Base-by-base conservation (phyloP, 2,113 vertebrate species). In the Ceratotherium simum region DNA sequence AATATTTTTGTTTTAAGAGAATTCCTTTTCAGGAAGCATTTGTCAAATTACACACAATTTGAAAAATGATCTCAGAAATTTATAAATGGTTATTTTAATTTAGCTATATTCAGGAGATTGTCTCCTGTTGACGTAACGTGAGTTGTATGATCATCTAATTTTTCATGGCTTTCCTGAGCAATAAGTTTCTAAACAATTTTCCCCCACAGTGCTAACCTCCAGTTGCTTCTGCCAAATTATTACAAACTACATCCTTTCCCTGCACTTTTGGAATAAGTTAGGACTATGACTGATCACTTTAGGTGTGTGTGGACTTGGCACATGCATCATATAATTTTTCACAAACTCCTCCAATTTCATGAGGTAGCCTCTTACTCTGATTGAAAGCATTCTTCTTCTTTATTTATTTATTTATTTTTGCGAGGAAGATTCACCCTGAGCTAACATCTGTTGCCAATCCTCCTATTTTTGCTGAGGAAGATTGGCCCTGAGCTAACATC, bases 81-180 rank as follows among this genome's bases (percentile, higher is more conserved):
- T 42, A 51, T 48, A 56, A 84, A 23, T 75, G 76, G 56, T 72
- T 70, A 17, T 81, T 95, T 90, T 67, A 90, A 92, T 90, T 95
- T 90, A 90, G n/a, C 18, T 56, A 75, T 18, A 31, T 90, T 85
- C 78, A 86, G 31, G 31, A 91, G 10, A 76, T 36, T 58, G 70
- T 75, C 58, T 81, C 18, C 12, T 79, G 16, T 75, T 83, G 90
- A 69, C 12, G 33, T 84, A 84, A 29, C 76, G 70, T 85, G 21
- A 51, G 8, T 31, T 56, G 8, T 46, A n/a, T 65, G 51, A 67
- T 96, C 70, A 70, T 42, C 46, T 81, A 20, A 91, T n/a, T 92
- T 95, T 93, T 90, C 70, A 75, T 54, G 58, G 51, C 58, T 93
- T 83, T 75, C 65, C 91, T 91, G 90, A 97, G 23, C 69, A 91